phyloP scores from a whole-genome alignment of 30 jellyfish, hydroid and myxozoan species.

The Chrysaora quinquecirrha region DNA sequence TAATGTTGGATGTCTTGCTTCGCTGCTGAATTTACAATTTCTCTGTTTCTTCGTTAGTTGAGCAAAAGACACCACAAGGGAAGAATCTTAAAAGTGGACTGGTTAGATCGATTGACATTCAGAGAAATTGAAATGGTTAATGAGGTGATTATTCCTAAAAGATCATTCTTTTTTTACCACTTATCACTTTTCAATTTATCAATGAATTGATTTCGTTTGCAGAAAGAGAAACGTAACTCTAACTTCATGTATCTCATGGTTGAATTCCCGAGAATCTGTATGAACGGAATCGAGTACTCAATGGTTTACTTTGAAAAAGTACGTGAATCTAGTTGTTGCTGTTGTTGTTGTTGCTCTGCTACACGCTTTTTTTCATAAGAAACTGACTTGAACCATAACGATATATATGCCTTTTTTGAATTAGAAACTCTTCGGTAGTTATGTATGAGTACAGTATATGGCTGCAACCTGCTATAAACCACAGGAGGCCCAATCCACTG shows the following conservation, averaged over 20 bases:
- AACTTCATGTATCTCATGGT: constrained; percentile 94
- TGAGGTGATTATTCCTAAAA: constrained; percentile 62
- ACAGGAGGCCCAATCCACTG: too few relatives aligned
- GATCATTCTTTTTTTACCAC: background rate
- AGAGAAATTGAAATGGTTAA: constrained; percentile 99
- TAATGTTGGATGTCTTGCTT: too few relatives aligned
- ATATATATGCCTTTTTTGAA: too few relatives aligned
- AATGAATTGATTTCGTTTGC: background rate
- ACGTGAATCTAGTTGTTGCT: too few relatives aligned
- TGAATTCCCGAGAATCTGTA: constrained; percentile 91
- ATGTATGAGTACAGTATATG: too few relatives aligned
- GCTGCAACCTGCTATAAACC: too few relatives aligned
- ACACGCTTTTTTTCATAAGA: too few relatives aligned
- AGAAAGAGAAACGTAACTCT: constrained; percentile 95
- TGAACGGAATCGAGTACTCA: constrained; percentile 82
- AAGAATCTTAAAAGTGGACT: constrained; percentile 92
- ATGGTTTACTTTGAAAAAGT: constrained; percentile 97
- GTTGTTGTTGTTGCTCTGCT: too few relatives aligned
- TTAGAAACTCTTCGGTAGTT: too few relatives aligned
- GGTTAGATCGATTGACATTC: constrained; percentile 99
- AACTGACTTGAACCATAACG: too few relatives aligned
- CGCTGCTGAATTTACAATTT: background rate
- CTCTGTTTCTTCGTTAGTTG: constrained; percentile 46
- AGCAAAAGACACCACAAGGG: constrained; percentile 97
- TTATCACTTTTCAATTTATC: background rate